A percentile compares a stretch with the other conserved stretches of the same genome.
These are phyloP conservation scores for Sycophila texana DNA, from an alignment of 2,888 invertebrate species.

Conservation along the genomic window DNA sequence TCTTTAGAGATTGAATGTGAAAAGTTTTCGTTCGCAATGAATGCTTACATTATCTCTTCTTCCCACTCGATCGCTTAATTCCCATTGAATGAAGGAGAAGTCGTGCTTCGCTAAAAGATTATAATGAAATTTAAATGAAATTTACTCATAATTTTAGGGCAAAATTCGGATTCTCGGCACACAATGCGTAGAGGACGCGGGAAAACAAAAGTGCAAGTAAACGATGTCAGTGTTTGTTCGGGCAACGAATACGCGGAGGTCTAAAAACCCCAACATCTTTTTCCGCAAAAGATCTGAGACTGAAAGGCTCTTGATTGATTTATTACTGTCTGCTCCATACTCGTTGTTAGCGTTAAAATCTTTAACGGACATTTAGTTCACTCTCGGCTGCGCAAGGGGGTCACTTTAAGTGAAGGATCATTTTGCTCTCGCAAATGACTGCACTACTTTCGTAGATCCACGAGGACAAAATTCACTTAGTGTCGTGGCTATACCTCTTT, in stretches of 20 bases:
- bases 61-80: too few species aligned
- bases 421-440: slow-evolving; percentile 7
- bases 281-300: background rate
- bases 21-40: too few species aligned
- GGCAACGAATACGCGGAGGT: background rate
- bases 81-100: too few species aligned
- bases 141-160: too few species aligned
- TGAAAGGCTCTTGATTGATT: slow-evolving; percentile 16
- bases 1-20: too few species aligned
- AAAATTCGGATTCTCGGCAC: too few species aligned
- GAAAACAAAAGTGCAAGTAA: background rate
- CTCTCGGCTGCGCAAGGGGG: background rate
- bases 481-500: background rate
- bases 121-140: too few species aligned
- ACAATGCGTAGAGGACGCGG: background rate
- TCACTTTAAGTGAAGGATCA: slow-evolving; percentile 3
- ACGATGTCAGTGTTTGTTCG: background rate
- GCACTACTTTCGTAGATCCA: background rate
- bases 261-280: background rate
- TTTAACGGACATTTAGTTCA: background rate
- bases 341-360: background rate
- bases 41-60: too few species aligned
- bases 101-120: too few species aligned
- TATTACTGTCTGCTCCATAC: background rate
- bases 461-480: slow-evolving; percentile 2